These are phyloP conservation scores for Drepana falcataria DNA, from an alignment of 2,888 invertebrate species.

Conservation along the genomic window DNA sequence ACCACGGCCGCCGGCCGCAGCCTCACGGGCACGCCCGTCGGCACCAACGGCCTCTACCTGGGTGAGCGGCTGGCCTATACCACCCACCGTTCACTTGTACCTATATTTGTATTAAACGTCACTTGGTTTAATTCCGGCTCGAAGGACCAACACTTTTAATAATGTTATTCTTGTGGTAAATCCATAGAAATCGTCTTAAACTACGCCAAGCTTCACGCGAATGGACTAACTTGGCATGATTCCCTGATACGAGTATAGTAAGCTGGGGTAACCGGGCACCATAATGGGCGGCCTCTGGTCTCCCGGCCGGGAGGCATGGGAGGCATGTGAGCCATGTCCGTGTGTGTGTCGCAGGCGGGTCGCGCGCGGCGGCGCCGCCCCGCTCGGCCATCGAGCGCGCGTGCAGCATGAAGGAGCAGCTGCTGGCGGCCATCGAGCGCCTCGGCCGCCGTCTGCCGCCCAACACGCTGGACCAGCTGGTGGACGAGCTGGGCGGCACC, in stretches of 20 bases:
- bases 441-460: slow-evolving; percentile 94
- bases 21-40: slow-evolving; percentile 65
- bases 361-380: slow-evolving; percentile 79
- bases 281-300: too few relatives aligned
- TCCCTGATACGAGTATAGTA: too few relatives aligned
- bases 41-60: slow-evolving; percentile 66
- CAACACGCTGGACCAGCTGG: slow-evolving; percentile 98
- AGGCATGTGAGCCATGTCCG: neutral
- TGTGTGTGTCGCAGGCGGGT: slow-evolving; percentile 38
- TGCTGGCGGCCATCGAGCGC: slow-evolving; percentile 88
- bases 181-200: too few relatives aligned
- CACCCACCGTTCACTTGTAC: too few relatives aligned
- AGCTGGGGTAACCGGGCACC: too few relatives aligned
- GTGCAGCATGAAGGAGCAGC: slow-evolving; percentile 94
- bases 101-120: too few relatives aligned
- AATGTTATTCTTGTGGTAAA: too few relatives aligned
- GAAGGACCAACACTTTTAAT: too few relatives aligned
- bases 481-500: slow-evolving; percentile 98
- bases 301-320: too few relatives aligned
- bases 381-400: slow-evolving; percentile 93
- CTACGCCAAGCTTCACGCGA: too few relatives aligned
- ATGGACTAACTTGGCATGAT: too few relatives aligned
- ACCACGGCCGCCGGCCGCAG: slow-evolving; percentile 46
- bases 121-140: too few relatives aligned
- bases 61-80: slow-evolving; percentile 26